Conservation (phyloP, 1,140 invertebrate species). For the Ephestia elutella region DNA sequence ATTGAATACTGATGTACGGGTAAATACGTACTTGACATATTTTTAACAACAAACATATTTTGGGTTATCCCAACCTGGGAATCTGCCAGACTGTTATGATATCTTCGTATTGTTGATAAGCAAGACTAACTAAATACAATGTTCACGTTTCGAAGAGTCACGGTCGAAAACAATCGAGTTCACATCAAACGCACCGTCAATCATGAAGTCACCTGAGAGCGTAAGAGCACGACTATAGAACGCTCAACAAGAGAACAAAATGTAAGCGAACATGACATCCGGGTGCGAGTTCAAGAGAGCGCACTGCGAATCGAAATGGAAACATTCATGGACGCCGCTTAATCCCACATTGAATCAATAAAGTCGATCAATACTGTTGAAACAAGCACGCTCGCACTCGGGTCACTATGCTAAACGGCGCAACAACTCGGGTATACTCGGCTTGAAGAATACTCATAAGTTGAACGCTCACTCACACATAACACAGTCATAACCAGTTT, state of each 20-base stretch:
- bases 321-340: conserved; percentile 48
- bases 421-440: conserved; percentile 34
- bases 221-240: conserved; percentile 34
- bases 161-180: conserved; percentile 7
- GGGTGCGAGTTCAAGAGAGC: conserved; percentile 52
- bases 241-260: conserved; percentile 42
- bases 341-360: conserved; percentile 52
- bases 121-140: background rate
- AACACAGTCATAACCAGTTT: conserved; percentile 20
- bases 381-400: conserved; percentile 35
- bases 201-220: conserved; percentile 33
- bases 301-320: conserved; percentile 52
- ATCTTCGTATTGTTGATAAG: background rate
- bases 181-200: conserved; percentile 25
- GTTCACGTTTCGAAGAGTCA: conserved; percentile 13
- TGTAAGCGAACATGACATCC: conserved; percentile 59
- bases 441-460: conserved; percentile 18
- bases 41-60: background rate
- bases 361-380: conserved; percentile 36
- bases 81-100: background rate
- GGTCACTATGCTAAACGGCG: conserved; percentile 49
- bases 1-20: conserved; percentile 46
- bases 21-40: conserved; percentile 36
- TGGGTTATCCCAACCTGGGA: background rate
- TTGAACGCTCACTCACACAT: conserved; percentile 20